Base-by-base conservation (phyloP, 1,140 invertebrate species). In the Diabrotica virgifera region DNA sequence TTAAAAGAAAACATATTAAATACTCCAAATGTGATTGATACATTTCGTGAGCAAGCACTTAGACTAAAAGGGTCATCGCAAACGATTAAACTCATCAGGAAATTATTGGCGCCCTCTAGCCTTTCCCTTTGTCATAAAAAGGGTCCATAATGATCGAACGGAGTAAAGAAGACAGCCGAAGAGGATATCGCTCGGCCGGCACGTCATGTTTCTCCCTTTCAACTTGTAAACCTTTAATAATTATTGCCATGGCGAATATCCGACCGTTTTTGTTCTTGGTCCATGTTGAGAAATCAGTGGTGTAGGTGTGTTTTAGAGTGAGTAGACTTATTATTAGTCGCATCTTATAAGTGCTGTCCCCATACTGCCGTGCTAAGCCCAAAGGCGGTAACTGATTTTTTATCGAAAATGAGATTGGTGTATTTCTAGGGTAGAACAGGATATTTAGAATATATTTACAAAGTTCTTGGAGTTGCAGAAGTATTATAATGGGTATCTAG, bases 21-120 rank as follows among this genome's bases (percentile, higher is more conserved):
- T 24, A 24, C 24, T 24, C 24, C 24, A 24, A 24, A 24, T 24
- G 24, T 24, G 24, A 24, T 24, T 24, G 24, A 24, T 24, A 24
- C 24, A 24, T 24, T 24, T 24, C 24, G 40, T 46, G 40, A 3
- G 2, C 40, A n/a, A 46, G 8, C 5, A 10, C 40, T 46, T 8
- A n/a, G 2, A 46, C 40, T 46, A 46, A 46, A 46, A 46, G n/a
- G 40, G 40, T 5, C 40, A 46, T 24, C 24, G 24, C 24, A 24
- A 24, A 24, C 24, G 24, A 46, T n/a, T 46, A 46, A 46, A 46
- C 40, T 46, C 40, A 46, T n/a, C 40, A 46, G 40, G n/a, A 46
- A 46, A 46, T 46, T 46, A 46, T 46, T 46, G n/a, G 40, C n/a
- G 40, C n/a, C 40, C 40, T 46, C 40, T 46, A 46, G n/a, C 40